phyloP scores from a whole-genome alignment of 2,113 vertebrate genomes.

The Melanocharis versteri region DNA sequence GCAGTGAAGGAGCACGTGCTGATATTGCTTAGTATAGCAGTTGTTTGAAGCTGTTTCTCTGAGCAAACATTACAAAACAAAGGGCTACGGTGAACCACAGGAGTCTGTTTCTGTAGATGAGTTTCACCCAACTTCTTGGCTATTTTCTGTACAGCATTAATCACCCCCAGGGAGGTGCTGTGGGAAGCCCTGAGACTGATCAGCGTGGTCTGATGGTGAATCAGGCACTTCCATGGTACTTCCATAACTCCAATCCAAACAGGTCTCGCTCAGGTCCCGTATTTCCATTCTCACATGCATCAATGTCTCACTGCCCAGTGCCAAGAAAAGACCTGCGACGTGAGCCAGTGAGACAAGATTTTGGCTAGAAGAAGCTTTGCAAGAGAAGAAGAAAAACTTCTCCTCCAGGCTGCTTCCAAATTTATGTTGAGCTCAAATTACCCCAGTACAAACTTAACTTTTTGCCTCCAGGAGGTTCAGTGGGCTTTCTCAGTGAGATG shows the following conservation, averaged over 20 bases:
- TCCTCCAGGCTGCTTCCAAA: neutral
- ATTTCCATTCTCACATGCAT: constrained; percentile 37
- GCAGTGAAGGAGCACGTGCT: neutral
- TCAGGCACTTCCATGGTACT: neutral
- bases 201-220: neutral
- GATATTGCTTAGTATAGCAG: neutral
- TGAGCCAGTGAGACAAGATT: neutral
- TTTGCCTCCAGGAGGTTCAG: neutral
- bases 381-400: neutral
- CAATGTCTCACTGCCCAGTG: neutral
- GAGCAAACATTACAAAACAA: neutral
- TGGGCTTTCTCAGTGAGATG: neutral
- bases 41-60: neutral
- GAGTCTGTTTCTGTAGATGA: neutral
- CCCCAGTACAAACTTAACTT: neutral
- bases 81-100: neutral
- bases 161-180: neutral
- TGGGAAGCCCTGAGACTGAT: neutral
- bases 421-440: neutral
- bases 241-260: neutral
- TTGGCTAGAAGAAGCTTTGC: constrained; percentile 11
- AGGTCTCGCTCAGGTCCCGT: neutral
- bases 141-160: neutral
- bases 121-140: neutral
- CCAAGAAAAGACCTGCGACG: neutral